phyloP scores from a whole-genome alignment of 2,888 invertebrate species.

The Metopia argyrocephala region DNA sequence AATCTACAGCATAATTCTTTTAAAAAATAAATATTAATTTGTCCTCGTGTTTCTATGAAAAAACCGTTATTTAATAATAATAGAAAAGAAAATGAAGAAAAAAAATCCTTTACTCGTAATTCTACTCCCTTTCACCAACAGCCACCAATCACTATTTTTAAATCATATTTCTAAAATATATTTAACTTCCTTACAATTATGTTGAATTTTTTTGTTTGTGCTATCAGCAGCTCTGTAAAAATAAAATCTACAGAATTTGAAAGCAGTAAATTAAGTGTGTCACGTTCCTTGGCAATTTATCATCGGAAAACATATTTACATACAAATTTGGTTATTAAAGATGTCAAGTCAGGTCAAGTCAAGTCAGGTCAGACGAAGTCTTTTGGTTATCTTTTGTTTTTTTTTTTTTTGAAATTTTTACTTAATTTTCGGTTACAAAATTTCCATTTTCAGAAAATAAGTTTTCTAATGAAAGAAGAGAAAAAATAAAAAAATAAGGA shows the following conservation, averaged over 20 bases:
- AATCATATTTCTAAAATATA: not conserved
- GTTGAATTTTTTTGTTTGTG: not conserved
- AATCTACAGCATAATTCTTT: too few relatives aligned
- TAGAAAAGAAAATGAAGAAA: too few relatives aligned
- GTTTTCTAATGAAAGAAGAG: slow-evolving; percentile 19
- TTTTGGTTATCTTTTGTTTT: slow-evolving; percentile 41
- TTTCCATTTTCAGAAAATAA: slow-evolving; percentile 23
- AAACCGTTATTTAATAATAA: too few relatives aligned
- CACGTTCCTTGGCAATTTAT: slow-evolving; percentile 36
- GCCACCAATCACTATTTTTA: not conserved
- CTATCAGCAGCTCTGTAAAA: not conserved
- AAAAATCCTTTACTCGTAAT: too few relatives aligned
- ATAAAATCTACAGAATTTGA: not conserved
- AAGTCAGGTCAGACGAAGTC: slow-evolving; percentile 26
- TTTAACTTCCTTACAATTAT: not conserved
- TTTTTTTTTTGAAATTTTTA: too few relatives aligned
- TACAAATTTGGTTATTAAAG: slow-evolving; percentile 43
- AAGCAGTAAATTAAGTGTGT: slow-evolving; percentile 32
- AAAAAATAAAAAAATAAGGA: too few relatives aligned
- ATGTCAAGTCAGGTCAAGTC: slow-evolving; percentile 30
- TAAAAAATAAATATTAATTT: too few relatives aligned
- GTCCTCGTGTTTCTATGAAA: too few relatives aligned
- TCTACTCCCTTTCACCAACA: too few relatives aligned
- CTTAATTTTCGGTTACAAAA: not conserved
- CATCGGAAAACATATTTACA: slow-evolving; percentile 30